Percentiles rank a stretch among this genome's conserved stretches.
phyloP scores from a whole-genome alignment of 2,113 vertebrate genomes.

The Anseranas semipalmata region DNA sequence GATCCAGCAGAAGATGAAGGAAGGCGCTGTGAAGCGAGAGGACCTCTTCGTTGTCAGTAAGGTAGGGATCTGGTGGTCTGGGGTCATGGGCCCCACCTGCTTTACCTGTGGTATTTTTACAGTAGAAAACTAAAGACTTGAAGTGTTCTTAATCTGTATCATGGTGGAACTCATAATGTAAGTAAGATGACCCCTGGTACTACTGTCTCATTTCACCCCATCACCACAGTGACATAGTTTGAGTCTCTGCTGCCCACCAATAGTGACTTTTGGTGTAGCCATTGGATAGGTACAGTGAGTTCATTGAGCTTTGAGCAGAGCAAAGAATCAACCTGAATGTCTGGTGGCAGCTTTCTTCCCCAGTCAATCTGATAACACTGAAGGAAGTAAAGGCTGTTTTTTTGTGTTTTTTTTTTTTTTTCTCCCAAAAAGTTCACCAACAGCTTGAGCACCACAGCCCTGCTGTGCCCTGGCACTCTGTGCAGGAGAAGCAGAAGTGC shows the following conservation, averaged over 20 bases:
- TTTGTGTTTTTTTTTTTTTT: too few species aligned
- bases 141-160: not conserved
- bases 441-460: not conserved
- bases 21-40: slow-evolving; percentile 80
- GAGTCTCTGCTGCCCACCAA: not conserved
- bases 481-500: not conserved
- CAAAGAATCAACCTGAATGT: not conserved
- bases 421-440: too few species aligned
- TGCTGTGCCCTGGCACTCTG: not conserved
- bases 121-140: not conserved
- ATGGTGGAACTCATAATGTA: rapidly evolving
- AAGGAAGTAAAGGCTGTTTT: not conserved
- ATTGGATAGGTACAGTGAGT: not conserved
- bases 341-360: not conserved
- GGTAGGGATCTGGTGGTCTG: slow-evolving; percentile 50
- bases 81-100: not conserved
- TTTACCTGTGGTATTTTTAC: not conserved
- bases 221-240: not conserved
- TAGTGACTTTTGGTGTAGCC: not conserved
- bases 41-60: slow-evolving; percentile 90
- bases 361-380: not conserved
- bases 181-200: not conserved
- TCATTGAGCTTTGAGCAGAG: not conserved
- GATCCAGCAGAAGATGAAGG: slow-evolving; percentile 79
- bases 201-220: not conserved